Conservation (phyloP, 1,140 invertebrate genomes). For the Pararge aegeria region DNA sequence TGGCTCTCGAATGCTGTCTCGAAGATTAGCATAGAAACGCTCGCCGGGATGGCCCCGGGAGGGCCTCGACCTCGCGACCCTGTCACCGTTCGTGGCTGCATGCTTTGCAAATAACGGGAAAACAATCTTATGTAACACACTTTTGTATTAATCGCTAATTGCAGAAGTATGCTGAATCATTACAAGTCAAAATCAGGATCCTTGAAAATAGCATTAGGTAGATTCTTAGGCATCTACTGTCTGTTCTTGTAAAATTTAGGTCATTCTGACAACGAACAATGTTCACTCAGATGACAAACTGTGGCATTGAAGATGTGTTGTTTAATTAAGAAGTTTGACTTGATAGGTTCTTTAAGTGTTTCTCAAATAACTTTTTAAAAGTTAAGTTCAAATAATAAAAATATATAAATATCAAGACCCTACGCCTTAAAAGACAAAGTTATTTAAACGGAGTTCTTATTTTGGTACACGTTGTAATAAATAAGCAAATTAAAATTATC, state of each 20-base stretch:
- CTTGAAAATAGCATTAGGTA: not conserved
- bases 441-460: not conserved
- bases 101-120: slow-evolving; percentile 67
- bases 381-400: too few relatives aligned
- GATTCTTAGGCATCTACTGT: too few relatives aligned
- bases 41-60: slow-evolving; percentile 58
- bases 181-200: not conserved
- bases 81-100: slow-evolving; percentile 50
- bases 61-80: slow-evolving; percentile 68
- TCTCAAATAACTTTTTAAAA: too few relatives aligned
- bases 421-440: too few relatives aligned
- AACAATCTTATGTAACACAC: slow-evolving; percentile 20
- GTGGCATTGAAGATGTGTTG: too few relatives aligned
- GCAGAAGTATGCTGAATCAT: slow-evolving; percentile 9
- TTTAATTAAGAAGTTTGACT: too few relatives aligned
- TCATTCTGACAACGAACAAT: too few relatives aligned
- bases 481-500: not conserved
- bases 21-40: slow-evolving; percentile 75
- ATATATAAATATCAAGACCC: too few relatives aligned
- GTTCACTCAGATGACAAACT: too few relatives aligned
- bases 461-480: not conserved
- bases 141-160: slow-evolving; percentile 14
- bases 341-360: too few relatives aligned
- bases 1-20: slow-evolving; percentile 58
- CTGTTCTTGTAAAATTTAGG: too few relatives aligned